Conservation (phyloP, 2,797 vertebrate species). For the Limnodromus scolopaceus region DNA sequence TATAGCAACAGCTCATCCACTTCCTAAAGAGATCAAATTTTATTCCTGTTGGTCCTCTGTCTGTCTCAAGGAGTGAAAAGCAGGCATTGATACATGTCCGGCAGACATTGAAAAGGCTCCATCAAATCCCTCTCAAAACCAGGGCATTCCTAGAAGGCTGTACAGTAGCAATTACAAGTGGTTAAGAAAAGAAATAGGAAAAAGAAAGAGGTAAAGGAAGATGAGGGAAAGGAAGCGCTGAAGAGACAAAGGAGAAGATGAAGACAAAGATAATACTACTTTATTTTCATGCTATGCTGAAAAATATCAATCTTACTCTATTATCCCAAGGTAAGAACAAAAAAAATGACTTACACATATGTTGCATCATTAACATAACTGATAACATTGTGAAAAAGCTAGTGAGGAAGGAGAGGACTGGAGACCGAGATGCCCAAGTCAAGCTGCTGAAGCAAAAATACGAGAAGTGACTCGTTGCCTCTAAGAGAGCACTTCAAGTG, state of each 20-base stretch:
- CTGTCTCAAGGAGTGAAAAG: background rate
- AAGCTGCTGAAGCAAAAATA: background rate
- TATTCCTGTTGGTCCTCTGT: background rate
- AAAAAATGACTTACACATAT: background rate
- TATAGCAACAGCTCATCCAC: background rate
- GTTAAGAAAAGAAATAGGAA: background rate
- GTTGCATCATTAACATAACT: background rate
- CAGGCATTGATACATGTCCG: background rate
- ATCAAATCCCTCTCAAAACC: background rate
- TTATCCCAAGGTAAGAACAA: background rate
- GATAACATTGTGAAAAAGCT: background rate
- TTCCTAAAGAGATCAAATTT: background rate
- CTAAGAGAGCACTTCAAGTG: background rate
- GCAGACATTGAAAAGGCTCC: background rate
- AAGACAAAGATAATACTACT: background rate
- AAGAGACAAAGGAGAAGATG: background rate
- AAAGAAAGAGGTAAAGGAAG: background rate
- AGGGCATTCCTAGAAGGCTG: background rate
- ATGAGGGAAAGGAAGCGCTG: accelerated
- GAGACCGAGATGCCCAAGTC: background rate
- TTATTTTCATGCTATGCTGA: background rate
- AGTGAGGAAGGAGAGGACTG: background rate
- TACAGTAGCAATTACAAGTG: background rate
- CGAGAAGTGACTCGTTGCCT: accelerated
- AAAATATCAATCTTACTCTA: background rate